Percentiles rank a stretch among this genome's conserved stretches.
Conservation (phyloP, 92 coral and sea anemone species). For the Bergia puertoricense region DNA sequence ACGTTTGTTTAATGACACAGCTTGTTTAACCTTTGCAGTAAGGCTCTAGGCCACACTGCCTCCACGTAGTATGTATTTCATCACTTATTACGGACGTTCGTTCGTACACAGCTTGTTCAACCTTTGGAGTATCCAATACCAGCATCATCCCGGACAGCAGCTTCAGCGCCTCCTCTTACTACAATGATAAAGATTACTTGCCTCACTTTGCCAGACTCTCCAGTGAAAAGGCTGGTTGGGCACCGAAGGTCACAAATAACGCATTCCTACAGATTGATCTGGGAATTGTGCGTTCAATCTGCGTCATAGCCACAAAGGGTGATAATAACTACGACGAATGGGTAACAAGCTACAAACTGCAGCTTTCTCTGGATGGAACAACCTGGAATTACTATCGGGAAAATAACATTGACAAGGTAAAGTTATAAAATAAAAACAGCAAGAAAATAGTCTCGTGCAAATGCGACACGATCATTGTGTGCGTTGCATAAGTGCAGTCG, state of each 20-base stretch:
- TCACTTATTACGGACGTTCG: background rate
- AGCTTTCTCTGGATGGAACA: constrained; percentile 12
- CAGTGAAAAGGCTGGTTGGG: background rate
- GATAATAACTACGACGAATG: background rate
- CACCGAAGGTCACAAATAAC: background rate
- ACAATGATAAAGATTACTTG: background rate
- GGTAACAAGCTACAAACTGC: background rate
- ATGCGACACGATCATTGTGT: background rate
- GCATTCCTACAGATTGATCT: background rate
- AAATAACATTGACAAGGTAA: constrained; percentile 3
- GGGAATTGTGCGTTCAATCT: constrained; percentile 9
- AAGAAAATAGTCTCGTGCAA: background rate
- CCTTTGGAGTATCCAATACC: background rate
- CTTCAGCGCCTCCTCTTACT: background rate
- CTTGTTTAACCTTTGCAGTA: background rate
- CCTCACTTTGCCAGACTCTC: constrained; percentile 16
- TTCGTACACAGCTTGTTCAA: background rate
- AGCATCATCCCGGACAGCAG: background rate
- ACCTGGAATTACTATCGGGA: constrained; percentile 7
- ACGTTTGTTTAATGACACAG: background rate
- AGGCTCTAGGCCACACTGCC: too few relatives aligned
- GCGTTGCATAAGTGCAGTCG: background rate
- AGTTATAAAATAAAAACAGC: background rate
- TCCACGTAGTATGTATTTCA: background rate
- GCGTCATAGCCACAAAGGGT: constrained; percentile 7